Conservation (phyloP, 53 echinoderm and acorn worm genomes). For the Mesocentrotus franciscanus region DNA sequence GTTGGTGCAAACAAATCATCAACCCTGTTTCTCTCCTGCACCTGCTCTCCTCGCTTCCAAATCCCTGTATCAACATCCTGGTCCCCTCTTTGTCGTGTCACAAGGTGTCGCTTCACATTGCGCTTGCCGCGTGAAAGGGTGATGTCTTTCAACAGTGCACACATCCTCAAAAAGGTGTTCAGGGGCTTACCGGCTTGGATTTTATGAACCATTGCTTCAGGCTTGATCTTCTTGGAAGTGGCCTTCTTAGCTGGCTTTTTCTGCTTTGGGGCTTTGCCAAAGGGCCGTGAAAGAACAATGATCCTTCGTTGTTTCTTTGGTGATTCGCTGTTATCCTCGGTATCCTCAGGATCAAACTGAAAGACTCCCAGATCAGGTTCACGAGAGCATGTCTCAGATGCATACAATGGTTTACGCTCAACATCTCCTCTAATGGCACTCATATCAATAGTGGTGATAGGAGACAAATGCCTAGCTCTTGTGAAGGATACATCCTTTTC, state of each 20-base stretch:
- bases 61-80: slow-evolving; percentile 62
- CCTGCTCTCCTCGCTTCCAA: slow-evolving; percentile 72
- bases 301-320: slow-evolving; percentile 61
- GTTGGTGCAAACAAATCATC: slow-evolving; percentile 80
- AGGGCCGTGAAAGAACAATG: slow-evolving; percentile 72
- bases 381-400: background rate
- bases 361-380: slow-evolving; percentile 67
- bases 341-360: slow-evolving; percentile 76
- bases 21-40: slow-evolving; percentile 76
- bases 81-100: slow-evolving; percentile 71
- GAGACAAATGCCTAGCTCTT: slow-evolving; percentile 23
- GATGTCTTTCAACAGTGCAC: slow-evolving; percentile 66
- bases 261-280: slow-evolving; percentile 69
- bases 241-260: slow-evolving; percentile 21
- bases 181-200: slow-evolving; percentile 71
- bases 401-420: background rate
- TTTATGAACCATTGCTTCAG: slow-evolving; percentile 9
- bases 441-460: slow-evolving; percentile 57
- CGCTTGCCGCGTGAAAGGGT: slow-evolving; percentile 78
- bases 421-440: slow-evolving; percentile 33
- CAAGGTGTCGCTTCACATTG: slow-evolving; percentile 76
- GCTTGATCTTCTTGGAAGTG: slow-evolving; percentile 42
- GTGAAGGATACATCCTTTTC: background rate
- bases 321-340: slow-evolving; percentile 17
- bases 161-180: slow-evolving; percentile 66